Evolutionary conservation across 2,113 vertebrate genomes (phyloP).

Genomic region (Cervus canadensis): DNA sequence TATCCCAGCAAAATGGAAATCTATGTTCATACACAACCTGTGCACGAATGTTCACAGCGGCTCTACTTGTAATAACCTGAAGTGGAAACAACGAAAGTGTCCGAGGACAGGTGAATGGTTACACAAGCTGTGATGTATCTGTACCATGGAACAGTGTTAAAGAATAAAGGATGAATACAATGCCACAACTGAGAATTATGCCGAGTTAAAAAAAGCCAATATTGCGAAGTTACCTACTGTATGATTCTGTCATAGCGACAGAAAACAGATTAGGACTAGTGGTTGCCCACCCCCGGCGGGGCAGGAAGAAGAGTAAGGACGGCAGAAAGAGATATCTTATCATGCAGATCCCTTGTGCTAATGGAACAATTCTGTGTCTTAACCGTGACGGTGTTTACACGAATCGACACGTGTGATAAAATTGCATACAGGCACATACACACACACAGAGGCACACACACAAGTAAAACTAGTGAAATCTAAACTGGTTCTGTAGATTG

Average conservation of each 20-base stretch:
- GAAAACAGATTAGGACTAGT: background rate
- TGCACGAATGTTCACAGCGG: background rate
- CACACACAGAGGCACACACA: background rate
- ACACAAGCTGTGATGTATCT: background rate
- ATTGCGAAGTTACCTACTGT: background rate
- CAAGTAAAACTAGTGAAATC: background rate
- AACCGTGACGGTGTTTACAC: background rate
- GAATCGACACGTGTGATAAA: background rate
- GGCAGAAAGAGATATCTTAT: background rate
- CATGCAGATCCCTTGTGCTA: background rate
- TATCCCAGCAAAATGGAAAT: background rate
- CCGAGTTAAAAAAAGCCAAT: background rate
- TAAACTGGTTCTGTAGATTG: background rate
- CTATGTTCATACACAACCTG: background rate
- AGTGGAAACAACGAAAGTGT: background rate
- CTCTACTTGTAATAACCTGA: background rate
- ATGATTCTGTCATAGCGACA: background rate
- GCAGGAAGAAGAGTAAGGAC: background rate
- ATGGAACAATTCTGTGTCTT: background rate
- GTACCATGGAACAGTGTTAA: background rate
- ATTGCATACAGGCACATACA: background rate
- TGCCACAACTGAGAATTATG: background rate
- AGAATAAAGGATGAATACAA: accelerated
- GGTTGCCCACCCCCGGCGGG: background rate
- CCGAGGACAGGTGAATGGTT: background rate